phyloP scores from a whole-genome alignment of 2,797 vertebrate species.

The Danio aesculapii region DNA sequence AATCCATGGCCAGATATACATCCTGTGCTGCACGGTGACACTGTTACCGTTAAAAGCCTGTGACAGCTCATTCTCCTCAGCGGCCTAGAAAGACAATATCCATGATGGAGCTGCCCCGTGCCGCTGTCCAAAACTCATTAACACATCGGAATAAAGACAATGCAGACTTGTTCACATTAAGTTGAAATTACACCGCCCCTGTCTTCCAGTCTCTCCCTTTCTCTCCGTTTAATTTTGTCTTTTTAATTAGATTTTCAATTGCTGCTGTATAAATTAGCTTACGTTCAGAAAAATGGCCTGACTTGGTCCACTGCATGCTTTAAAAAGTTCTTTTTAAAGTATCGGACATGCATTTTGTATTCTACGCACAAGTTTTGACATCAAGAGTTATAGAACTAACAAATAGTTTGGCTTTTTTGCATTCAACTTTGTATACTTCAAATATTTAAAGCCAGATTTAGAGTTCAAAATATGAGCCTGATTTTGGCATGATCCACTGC shows the following conservation, averaged over 20 bases:
- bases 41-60: conserved; percentile 72
- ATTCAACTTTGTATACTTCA: too few species aligned
- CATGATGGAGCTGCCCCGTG: conserved; percentile 72
- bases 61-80: conserved; percentile 77
- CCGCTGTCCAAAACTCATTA: conserved; percentile 79
- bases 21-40: conserved; percentile 65
- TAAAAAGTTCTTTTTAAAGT: conserved; percentile 12
- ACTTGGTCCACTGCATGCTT: conserved; percentile 42
- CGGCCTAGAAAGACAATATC: conserved; percentile 74
- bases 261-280: conserved; percentile 65
- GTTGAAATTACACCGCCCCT: conserved; percentile 75
- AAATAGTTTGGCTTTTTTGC: too few species aligned
- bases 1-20: conserved; percentile 71
- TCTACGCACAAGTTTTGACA: too few species aligned
- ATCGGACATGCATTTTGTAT: conserved; percentile 3
- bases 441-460: too few species aligned
- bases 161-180: conserved; percentile 78
- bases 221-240: conserved; percentile 51
- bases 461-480: too few species aligned
- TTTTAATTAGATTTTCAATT: conserved; percentile 79
- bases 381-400: too few species aligned
- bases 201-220: conserved; percentile 50
- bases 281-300: conserved; percentile 63
- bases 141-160: conserved; percentile 80
- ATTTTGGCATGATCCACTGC: too few species aligned